Base-by-base conservation (phyloP, 2,113 vertebrate species). In the Chaenogobius annularis region DNA sequence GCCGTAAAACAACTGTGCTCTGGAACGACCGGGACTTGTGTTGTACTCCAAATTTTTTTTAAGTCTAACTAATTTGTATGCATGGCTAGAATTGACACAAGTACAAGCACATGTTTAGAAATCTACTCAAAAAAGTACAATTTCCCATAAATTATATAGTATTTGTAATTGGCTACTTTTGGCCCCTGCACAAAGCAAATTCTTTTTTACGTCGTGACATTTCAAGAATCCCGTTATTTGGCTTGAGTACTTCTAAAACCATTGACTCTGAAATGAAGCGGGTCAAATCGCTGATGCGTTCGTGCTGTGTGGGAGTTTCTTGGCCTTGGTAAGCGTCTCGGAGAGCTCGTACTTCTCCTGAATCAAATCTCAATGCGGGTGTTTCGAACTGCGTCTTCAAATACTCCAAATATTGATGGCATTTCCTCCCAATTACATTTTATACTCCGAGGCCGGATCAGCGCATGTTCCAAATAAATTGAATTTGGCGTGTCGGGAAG, bases 391-490 rank as follows among this genome's bases (percentile, higher is more conserved):
- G 20, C 68, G 52, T 66, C 64, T 22, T 43, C 64, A 65, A 8
- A 65, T 64, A 69, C 44, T 64, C 67, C 43, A 66, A 71, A 47
- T 54, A 62, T 66, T 62, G 43, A 74, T 78, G 40, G 40, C 37
- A 66, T 77, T 86, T 70, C 19, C 75, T 69, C 68, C 35, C 31
- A 70, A 88, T 93, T 91, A 88, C 85, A 91, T 92, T 84, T 90
- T 80, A 87, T 77, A 89, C 82, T 86, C 86, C 86, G 90, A 88
- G 70, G 89, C 93, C 85, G 88, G 89, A 94, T 79, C 92, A 85
- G 84, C 82, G 81, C 93, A 92, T 90, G 91, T 68, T 90, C 91
- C 58, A 86, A 87, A 94, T 89, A 94, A 92, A 93, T 94, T 95
- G 78, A 93, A 94, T 91, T 93, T 82, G 92, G 65, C 77, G 80